Evolutionary conservation across 2,113 vertebrate species (phyloP), one percentile per base, ranked within the genome.

Genomic region (Paedocypris sp.): DNA sequence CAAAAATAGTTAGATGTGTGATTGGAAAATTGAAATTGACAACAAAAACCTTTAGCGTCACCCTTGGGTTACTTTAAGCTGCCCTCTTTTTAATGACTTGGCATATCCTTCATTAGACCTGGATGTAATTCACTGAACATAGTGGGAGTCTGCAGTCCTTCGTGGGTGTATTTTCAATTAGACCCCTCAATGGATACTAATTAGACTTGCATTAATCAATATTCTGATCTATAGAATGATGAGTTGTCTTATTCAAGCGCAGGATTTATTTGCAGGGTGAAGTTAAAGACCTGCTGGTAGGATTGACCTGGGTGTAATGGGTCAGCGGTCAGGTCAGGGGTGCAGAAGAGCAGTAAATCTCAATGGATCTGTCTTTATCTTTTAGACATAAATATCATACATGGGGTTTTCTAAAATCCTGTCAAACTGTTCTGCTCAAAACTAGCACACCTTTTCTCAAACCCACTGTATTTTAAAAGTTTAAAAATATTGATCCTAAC

Each of bases 201-300:
- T 88, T 86, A 79, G 76, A 69, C 79, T 80, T 80, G 86, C 82
- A 87, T 85, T 80, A 85, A 89, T 90, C 83, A 77, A 88, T 88
- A 81, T 64, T 73, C 69, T 60, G 73, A 80, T 82, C 77, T 83
- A 81, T 77, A 80, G 45, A 71, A 77, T 77, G 79, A 79, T 81
- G 80, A 77, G 57, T 48, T 63, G 54, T 70, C 80, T 83, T 82
- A 78, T 75, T 78, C 75, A 66, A 36, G 56, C 51, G 22, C 28
- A 67, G 50, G 61, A 88, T 88, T 86, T 85, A 81, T 87, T 84
- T 82, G 79, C 80, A 66, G 75, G 32, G 76, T 70, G 76, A 77
- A 82, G 82, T 82, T 89, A 84, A 83, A 84, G 79, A 83, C 74
- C 74, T 77, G 69, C 70, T 79, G 79, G 79, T 81, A 84, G 79